Percentiles rank a stretch among this genome's conserved stretches.
phyloP scores from a whole-genome alignment of 1,140 invertebrate species.

The Bombus picipes region DNA sequence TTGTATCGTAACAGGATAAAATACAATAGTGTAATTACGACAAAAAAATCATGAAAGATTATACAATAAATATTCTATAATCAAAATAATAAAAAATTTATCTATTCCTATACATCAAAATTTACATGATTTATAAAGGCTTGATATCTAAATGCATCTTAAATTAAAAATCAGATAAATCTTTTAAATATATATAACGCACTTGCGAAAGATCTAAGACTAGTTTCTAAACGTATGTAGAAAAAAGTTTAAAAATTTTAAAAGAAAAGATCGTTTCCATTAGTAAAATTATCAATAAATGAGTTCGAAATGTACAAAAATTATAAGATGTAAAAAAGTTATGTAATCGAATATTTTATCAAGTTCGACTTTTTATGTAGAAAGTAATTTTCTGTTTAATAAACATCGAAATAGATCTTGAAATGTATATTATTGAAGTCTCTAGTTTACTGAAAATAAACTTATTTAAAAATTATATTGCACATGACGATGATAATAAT shows the following conservation, averaged over 20 bases:
- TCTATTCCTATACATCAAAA: constrained; percentile 5
- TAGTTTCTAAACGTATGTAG: not conserved
- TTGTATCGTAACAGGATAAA: constrained; percentile 41
- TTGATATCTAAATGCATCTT: not conserved
- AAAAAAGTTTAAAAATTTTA: too few relatives aligned
- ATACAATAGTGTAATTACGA: constrained; percentile 7
- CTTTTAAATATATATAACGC: not conserved
- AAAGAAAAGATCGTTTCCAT: not conserved
- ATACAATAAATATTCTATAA: constrained; percentile 46
- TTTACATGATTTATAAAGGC: not conserved
- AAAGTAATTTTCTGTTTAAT: not conserved
- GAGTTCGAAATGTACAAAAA: not conserved
- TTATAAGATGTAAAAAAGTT: too few relatives aligned
- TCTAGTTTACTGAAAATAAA: not conserved
- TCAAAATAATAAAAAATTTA: constrained; percentile 25
- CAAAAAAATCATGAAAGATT: constrained; percentile 25
- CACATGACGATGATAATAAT: not conserved
- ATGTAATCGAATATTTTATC: not conserved
- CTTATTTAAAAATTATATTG: constrained; percentile 20
- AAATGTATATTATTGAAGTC: not conserved
- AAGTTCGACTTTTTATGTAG: not conserved
- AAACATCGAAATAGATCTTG: not conserved
- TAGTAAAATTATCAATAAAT: constrained; percentile 12
- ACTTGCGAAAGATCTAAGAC: not conserved
- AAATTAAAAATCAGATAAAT: not conserved